Percentiles rank a stretch among this genome's conserved stretches.
phyloP scores from a whole-genome alignment of 2,888 invertebrate genomes.

The Eustalomyia histrio region DNA sequence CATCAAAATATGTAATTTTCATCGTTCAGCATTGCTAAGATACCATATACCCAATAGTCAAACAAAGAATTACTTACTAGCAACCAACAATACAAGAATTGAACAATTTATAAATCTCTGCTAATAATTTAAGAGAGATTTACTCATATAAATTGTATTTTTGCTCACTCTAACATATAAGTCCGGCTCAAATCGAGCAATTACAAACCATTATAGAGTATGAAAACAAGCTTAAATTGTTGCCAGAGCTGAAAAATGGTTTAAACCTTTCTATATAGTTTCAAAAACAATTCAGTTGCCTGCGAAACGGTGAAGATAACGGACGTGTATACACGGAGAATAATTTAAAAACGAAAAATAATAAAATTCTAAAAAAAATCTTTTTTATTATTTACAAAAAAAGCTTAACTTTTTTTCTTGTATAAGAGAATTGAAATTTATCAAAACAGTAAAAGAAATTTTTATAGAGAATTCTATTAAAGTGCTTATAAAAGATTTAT shows the following conservation, averaged over 20 bases:
- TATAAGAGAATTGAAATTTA: not conserved
- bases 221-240: slow-evolving; percentile 31
- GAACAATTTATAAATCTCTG: not conserved
- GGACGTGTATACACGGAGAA: slow-evolving; percentile 69
- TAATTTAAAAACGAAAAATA: slow-evolving; percentile 12
- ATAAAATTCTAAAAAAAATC: slow-evolving; percentile 22
- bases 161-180: slow-evolving; percentile 20
- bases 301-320: slow-evolving; percentile 75
- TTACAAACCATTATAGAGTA: slow-evolving; percentile 14
- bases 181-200: slow-evolving; percentile 33
- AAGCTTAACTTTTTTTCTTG: slow-evolving; percentile 6
- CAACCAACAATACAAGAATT: not conserved
- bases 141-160: not conserved
- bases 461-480: slow-evolving; percentile 7
- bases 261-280: slow-evolving; percentile 76
- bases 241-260: slow-evolving; percentile 66
- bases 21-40: not conserved
- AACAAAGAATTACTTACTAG: not conserved
- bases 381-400: not conserved
- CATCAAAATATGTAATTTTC: not conserved
- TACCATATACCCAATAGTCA: not conserved
- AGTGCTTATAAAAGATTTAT: not conserved
- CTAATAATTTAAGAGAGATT: slow-evolving; percentile 15
- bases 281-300: slow-evolving; percentile 76
- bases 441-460: slow-evolving; percentile 27